Evolutionary conservation across 2,888 invertebrate genomes (phyloP).

Genomic region (Eristalis pertinax): DNA sequence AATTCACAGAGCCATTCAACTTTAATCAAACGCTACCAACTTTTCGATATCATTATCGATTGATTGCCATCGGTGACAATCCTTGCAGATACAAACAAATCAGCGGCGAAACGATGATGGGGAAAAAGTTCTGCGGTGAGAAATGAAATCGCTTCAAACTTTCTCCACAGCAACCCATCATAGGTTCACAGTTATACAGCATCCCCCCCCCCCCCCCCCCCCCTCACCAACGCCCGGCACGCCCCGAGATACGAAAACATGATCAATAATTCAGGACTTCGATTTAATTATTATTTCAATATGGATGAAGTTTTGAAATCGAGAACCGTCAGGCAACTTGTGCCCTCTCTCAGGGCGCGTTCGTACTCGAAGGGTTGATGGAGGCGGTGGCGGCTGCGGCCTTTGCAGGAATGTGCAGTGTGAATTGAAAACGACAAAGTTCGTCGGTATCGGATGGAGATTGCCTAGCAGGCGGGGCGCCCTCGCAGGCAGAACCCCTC

Average conservation of each 20-base stretch:
- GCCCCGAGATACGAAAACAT: conserved; percentile 32
- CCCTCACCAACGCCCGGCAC: neutral
- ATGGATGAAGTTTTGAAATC: conserved; percentile 45
- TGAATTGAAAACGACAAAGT: conserved; percentile 47
- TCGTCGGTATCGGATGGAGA: conserved; percentile 41
- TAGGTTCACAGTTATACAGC: neutral
- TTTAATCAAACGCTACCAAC: conserved; percentile 46
- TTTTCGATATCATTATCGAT: conserved; percentile 49
- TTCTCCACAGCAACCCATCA: neutral
- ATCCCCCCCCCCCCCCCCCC: neutral
- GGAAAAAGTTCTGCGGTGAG: conserved; percentile 17
- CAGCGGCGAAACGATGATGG: neutral
- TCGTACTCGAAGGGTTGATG: neutral
- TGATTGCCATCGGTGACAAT: conserved; percentile 28
- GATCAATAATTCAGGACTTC: conserved; percentile 60
- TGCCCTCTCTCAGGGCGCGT: neutral
- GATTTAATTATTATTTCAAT: conserved; percentile 64
- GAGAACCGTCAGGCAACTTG: conserved; percentile 3
- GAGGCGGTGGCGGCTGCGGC: neutral
- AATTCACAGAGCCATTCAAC: conserved; percentile 16
- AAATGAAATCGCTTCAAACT: conserved; percentile 47
- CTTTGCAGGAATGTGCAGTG: neutral
- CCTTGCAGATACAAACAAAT: conserved; percentile 6
- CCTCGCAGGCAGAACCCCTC: neutral
- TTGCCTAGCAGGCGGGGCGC: neutral